Conservation (phyloP, 2,888 invertebrate species). For the Norana najaformis region DNA sequence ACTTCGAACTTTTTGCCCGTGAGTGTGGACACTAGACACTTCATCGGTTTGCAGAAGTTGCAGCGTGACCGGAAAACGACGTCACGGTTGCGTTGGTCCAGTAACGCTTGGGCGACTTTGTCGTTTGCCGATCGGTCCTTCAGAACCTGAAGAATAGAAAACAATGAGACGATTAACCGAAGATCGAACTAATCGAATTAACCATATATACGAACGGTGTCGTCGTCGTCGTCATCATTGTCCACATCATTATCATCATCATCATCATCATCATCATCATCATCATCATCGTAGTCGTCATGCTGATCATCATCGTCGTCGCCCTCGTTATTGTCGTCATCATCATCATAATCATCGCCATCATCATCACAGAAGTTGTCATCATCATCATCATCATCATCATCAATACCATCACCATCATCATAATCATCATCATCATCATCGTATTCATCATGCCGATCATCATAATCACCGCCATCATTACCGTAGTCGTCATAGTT, state of each 20-base stretch:
- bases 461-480: no score
- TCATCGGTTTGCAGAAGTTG: slow-evolving; percentile 35
- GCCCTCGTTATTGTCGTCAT: no score
- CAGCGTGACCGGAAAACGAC: slow-evolving; percentile 34
- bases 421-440: no score
- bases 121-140: slow-evolving; percentile 48
- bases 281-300: slow-evolving; percentile 15
- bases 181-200: neutral
- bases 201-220: neutral
- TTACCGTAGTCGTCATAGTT: no score
- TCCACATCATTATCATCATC: neutral
- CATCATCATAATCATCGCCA: slow-evolving; percentile 22
- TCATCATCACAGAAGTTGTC: slow-evolving; percentile 24
- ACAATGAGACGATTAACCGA: neutral
- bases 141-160: slow-evolving; percentile 47
- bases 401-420: no score
- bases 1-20: slow-evolving; percentile 34
- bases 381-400: no score
- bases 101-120: slow-evolving; percentile 48
- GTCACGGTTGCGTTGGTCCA: slow-evolving; percentile 38
- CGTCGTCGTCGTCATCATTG: neutral
- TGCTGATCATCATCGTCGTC: slow-evolving; percentile 27
- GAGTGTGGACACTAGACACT: slow-evolving; percentile 33
- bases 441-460: no score
- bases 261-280: slow-evolving; percentile 24